Evolutionary conservation across 2,113 vertebrate genomes (phyloP).

Genomic region (Clarias magur): DNA sequence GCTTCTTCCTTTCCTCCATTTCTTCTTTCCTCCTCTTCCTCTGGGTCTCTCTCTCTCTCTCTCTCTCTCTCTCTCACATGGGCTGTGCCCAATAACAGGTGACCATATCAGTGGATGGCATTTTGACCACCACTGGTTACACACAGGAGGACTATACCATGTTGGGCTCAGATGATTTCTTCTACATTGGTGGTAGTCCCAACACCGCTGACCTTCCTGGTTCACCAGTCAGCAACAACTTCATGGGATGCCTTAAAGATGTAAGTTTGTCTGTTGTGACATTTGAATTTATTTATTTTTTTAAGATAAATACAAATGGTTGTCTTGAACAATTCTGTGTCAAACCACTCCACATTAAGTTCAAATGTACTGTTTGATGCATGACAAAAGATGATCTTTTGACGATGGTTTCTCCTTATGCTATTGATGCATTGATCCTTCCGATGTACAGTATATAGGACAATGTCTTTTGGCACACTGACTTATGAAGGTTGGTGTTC

Average conservation of each 20-base stretch:
- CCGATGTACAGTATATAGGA: too few species aligned
- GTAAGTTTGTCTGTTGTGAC: slow-evolving; percentile 71
- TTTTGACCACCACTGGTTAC: slow-evolving; percentile 89
- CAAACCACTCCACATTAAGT: background rate
- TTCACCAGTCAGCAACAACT: slow-evolving; percentile 95
- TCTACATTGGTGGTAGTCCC: slow-evolving; percentile 92
- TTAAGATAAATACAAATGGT: background rate
- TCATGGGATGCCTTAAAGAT: slow-evolving; percentile 95
- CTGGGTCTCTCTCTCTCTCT: slow-evolving; percentile 36
- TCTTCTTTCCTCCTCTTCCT: slow-evolving; percentile 66
- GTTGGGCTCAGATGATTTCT: slow-evolving; percentile 93
- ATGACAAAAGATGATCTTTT: background rate
- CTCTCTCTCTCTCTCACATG: slow-evolving; percentile 40
- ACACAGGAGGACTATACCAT: slow-evolving; percentile 92
- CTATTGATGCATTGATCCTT: too few species aligned
- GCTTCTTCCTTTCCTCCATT: slow-evolving; percentile 67
- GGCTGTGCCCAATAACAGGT: slow-evolving; percentile 68
- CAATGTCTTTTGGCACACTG: too few species aligned
- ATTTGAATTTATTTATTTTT: background rate
- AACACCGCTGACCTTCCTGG: slow-evolving; percentile 90
- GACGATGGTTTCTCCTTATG: background rate
- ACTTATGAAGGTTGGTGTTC: too few species aligned
- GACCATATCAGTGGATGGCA: slow-evolving; percentile 92
- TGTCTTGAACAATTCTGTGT: background rate
- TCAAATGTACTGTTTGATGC: background rate